Conservation (phyloP, 2,113 vertebrate genomes). For the Struthio camelus region DNA sequence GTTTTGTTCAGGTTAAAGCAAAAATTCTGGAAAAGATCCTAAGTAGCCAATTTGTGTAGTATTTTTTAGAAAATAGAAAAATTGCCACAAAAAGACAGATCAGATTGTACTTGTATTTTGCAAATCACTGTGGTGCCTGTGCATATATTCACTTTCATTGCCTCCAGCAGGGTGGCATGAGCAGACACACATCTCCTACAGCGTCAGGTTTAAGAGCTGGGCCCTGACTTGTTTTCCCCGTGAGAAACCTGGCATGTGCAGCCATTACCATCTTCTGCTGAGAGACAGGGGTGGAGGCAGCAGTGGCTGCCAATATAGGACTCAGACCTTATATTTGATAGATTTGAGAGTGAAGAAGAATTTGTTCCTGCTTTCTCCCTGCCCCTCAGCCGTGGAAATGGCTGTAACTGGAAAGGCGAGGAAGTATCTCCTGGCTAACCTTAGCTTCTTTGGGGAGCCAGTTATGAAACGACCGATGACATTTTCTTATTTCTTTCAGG, state of each 20-base stretch:
- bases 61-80: not conserved
- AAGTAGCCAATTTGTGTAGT: not conserved
- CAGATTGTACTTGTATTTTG: not conserved
- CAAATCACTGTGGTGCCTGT: not conserved
- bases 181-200: not conserved
- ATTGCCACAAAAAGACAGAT: not conserved
- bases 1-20: not conserved
- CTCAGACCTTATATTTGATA: not conserved
- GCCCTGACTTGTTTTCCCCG: not conserved
- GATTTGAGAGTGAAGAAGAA: not conserved
- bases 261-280: not conserved
- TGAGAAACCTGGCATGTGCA: not conserved
- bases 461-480: not conserved
- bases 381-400: not conserved
- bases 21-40: not conserved
- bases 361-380: not conserved
- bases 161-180: not conserved
- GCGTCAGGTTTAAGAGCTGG: not conserved
- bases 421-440: not conserved
- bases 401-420: not conserved
- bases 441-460: not conserved
- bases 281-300: not conserved
- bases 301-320: not conserved
- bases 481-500: not conserved
- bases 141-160: not conserved